Conservation (phyloP, 2,113 vertebrate species). For the Mustelus asterias region DNA sequence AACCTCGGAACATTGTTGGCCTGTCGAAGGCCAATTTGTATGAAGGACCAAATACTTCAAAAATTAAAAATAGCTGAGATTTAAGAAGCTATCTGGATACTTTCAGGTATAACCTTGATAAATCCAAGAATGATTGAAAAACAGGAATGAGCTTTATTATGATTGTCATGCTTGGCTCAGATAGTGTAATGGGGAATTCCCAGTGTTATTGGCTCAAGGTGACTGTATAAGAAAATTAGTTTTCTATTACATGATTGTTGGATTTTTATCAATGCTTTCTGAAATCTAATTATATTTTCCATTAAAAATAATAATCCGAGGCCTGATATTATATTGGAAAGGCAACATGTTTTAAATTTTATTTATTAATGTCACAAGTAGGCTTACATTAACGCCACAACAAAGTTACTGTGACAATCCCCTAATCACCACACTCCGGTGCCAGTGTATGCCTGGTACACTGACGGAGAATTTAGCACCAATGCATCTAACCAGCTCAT, state of each 20-base stretch:
- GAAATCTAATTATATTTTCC: not conserved
- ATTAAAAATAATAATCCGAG: not conserved
- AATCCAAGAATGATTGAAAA: not conserved
- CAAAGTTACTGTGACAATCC: too few relatives aligned
- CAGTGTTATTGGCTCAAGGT: not conserved
- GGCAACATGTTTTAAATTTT: not conserved
- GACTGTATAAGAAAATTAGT: not conserved
- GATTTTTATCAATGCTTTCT: not conserved
- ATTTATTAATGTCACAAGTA: too few relatives aligned
- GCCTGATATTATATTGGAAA: not conserved
- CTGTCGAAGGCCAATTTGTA: not conserved
- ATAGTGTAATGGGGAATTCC: not conserved
- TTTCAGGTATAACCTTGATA: not conserved
- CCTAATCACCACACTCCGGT: too few relatives aligned
- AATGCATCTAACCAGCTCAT: too few relatives aligned
- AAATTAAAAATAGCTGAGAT: not conserved
- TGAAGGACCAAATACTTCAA: not conserved
- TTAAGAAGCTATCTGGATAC: not conserved
- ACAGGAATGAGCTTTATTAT: not conserved
- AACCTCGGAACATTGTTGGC: not conserved
- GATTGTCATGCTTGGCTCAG: not conserved
- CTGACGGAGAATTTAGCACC: too few relatives aligned
- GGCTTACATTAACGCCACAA: too few relatives aligned
- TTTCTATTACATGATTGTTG: not conserved
- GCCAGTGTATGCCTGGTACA: too few relatives aligned